phyloP scores from a whole-genome alignment of 2,888 invertebrate genomes.

The Eurois occulta region DNA sequence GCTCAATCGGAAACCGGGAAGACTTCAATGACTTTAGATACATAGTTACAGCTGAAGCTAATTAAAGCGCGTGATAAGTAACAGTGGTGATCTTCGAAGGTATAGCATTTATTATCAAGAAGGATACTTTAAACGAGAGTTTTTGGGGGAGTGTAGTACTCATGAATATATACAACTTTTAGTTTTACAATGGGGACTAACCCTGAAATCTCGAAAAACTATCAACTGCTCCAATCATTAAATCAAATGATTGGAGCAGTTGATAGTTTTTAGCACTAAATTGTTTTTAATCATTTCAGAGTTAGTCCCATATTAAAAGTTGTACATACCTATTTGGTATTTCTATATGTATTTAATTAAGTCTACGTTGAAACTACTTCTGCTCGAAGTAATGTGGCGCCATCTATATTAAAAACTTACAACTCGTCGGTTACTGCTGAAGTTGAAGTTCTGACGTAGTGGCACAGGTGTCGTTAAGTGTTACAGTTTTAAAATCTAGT shows the following conservation, averaged over 20 bases:
- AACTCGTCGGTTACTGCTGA: no score
- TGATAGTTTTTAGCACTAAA: no score
- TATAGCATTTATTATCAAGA: no score
- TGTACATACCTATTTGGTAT: not conserved
- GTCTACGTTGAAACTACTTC: not conserved
- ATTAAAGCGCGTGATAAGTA: not conserved
- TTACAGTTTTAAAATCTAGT: not conserved
- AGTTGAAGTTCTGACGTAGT: not conserved
- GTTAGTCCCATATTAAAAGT: not conserved
- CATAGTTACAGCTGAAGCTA: no score
- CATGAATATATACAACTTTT: no score
- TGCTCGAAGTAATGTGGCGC: not conserved
- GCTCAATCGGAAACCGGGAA: no score
- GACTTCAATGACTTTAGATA: no score
- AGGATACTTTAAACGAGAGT: no score
- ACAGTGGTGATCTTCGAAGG: not conserved
- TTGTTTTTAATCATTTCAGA: not conserved
- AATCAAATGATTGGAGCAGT: not conserved
- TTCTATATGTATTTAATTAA: not conserved
- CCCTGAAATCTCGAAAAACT: not conserved
- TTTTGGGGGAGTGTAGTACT: no score
- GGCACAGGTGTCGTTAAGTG: not conserved
- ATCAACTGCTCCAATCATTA: not conserved
- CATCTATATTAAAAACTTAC: constrained; percentile 10
- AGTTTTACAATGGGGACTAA: no score